These are phyloP conservation scores for Agrypnia vestita DNA, from an alignment of 1,140 invertebrate genomes.

Conservation along the genomic window DNA sequence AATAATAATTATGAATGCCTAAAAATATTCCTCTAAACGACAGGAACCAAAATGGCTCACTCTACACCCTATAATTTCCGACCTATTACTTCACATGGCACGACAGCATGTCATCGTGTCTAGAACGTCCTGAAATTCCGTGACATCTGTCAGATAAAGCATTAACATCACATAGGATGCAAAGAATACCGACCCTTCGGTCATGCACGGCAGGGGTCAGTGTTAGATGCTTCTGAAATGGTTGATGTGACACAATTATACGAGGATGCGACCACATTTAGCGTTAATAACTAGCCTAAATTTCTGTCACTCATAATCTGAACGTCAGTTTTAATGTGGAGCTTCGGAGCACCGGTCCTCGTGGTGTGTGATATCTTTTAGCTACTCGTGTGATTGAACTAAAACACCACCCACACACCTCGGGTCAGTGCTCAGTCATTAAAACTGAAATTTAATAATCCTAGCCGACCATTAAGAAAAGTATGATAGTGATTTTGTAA, in stretches of 20 bases:
- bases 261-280: constrained; percentile 27
- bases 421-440: too few relatives aligned
- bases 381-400: too few relatives aligned
- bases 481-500: too few relatives aligned
- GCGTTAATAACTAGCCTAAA: constrained; percentile 55
- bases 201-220: constrained; percentile 5
- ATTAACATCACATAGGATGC: not conserved
- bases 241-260: not conserved
- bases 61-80: not conserved
- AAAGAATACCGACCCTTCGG: not conserved
- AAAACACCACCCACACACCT: too few relatives aligned
- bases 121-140: constrained; percentile 43
- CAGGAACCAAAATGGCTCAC: not conserved
- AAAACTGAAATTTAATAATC: too few relatives aligned
- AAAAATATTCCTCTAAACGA: not conserved
- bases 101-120: constrained; percentile 49
- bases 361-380: too few relatives aligned
- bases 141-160: constrained; percentile 22
- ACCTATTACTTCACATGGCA: constrained; percentile 9
- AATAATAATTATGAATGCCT: too few relatives aligned
- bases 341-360: not conserved
- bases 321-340: constrained; percentile 9
- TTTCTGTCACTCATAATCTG: constrained; percentile 60
- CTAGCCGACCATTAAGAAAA: too few relatives aligned
- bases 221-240: constrained; percentile 25